A percentile compares a stretch with the other conserved stretches of the same genome.
These are phyloP conservation scores for Dinomys branickii DNA, from an alignment of 2,113 vertebrate species.

Conservation along the genomic window DNA sequence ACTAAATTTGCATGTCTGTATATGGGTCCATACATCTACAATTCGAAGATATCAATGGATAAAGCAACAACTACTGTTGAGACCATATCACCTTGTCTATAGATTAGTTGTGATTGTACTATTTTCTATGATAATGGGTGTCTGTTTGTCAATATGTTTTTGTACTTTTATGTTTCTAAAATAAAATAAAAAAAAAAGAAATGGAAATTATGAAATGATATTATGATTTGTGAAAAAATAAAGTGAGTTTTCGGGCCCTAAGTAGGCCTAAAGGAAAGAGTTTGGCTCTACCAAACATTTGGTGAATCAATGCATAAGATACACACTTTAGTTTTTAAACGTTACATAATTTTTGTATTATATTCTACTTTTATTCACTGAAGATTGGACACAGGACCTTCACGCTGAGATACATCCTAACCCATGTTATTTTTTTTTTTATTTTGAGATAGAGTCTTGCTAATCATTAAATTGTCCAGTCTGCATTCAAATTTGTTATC, in stretches of 20 bases:
- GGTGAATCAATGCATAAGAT: background rate
- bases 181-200: no score
- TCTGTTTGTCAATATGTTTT: no score
- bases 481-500: background rate
- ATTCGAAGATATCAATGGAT: no score
- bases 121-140: no score
- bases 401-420: background rate
- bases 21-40: no score
- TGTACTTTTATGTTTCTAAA: no score
- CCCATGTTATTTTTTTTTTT: background rate
- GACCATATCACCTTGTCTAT: no score
- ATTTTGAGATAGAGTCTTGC: background rate
- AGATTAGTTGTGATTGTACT: no score
- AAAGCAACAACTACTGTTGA: no score
- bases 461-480: no score
- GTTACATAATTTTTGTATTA: background rate
- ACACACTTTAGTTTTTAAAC: conserved; percentile 35
- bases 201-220: no score
- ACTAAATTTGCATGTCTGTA: no score
- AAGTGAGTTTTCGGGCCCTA: background rate
- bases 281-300: background rate
- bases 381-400: background rate
- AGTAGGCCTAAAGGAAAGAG: background rate
- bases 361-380: background rate
- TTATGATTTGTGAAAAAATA: background rate